A percentile compares a stretch with the other conserved stretches of the same genome.
Evolutionary conservation across 1,140 invertebrate species (phyloP).

Genomic region (Drosophila erecta): DNA sequence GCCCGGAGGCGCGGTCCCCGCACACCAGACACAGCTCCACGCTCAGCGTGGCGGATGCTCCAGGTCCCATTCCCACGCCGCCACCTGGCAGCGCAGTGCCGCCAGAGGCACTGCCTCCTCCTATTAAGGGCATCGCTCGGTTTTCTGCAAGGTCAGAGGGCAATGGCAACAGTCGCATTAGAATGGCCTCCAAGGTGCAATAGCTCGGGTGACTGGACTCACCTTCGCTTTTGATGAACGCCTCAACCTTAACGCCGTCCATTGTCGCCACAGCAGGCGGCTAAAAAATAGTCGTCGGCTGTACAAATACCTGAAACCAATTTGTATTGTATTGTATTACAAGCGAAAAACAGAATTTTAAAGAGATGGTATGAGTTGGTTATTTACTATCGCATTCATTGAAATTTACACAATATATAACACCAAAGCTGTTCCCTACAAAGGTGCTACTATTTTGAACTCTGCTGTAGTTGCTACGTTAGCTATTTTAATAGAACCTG

Average conservation of each 20-base stretch:
- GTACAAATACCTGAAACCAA: background rate
- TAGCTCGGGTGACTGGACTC: slow-evolving; percentile 33
- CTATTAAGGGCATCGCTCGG: slow-evolving; percentile 58
- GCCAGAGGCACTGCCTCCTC: slow-evolving; percentile 18
- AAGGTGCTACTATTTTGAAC: slow-evolving; percentile 7
- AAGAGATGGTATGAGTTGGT: no score
- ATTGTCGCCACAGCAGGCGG: slow-evolving; percentile 27
- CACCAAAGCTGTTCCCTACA: background rate
- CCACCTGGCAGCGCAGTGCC: slow-evolving; percentile 39
- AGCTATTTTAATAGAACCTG: slow-evolving; percentile 69
- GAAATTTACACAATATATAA: background rate
- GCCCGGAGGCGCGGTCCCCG: slow-evolving; percentile 96
- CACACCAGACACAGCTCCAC: slow-evolving; percentile 97
- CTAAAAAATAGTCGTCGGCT: slow-evolving; percentile 2
- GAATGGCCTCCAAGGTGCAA: slow-evolving; percentile 43
- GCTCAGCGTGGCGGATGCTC: slow-evolving; percentile 76
- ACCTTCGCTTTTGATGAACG: slow-evolving; percentile 80
- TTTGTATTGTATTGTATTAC: no score
- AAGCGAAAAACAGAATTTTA: no score
- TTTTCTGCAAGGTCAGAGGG: slow-evolving; percentile 56
- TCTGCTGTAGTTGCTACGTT: slow-evolving; percentile 48
- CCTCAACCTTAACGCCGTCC: slow-evolving; percentile 70
- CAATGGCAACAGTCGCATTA: slow-evolving; percentile 16
- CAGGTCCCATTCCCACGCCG: slow-evolving; percentile 54
- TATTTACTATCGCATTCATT: no score